Percentiles rank a stretch among this genome's conserved stretches.
Conservation (phyloP, 2,113 vertebrate species). For the Pelobates fuscus region DNA sequence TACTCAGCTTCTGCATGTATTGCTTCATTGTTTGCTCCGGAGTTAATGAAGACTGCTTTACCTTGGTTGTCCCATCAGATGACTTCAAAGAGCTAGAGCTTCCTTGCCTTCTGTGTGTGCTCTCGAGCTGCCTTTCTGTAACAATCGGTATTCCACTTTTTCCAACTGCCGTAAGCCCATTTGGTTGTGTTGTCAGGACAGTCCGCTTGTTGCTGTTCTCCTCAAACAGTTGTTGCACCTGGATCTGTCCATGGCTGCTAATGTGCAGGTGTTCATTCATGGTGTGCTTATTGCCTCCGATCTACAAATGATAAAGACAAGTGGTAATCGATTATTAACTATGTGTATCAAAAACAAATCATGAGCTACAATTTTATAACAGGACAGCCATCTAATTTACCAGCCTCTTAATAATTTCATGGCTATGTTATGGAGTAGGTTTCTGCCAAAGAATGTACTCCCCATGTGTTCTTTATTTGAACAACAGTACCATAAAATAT, state of each 20-base stretch:
- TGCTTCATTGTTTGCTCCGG: conserved; percentile 97
- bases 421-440: too few species aligned
- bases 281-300: conserved; percentile 80
- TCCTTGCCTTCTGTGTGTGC: conserved; percentile 80
- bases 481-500: too few species aligned
- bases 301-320: conserved; percentile 73
- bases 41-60: conserved; percentile 74
- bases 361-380: not conserved
- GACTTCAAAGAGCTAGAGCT: conserved; percentile 88
- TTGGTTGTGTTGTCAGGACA: conserved; percentile 88
- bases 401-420: too few species aligned
- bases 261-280: conserved; percentile 84
- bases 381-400: too few species aligned
- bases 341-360: not conserved
- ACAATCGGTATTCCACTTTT: conserved; percentile 76
- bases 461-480: too few species aligned
- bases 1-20: conserved; percentile 90
- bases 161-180: conserved; percentile 80
- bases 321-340: too few species aligned
- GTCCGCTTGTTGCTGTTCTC: conserved; percentile 92
- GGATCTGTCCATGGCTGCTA: conserved; percentile 80
- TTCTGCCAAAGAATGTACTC: too few species aligned
- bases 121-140: conserved; percentile 79
- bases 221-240: conserved; percentile 89
- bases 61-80: conserved; percentile 74